Evolutionary conservation across 2,113 vertebrate genomes (phyloP).

Genomic region (Fulmarus glacialis): DNA sequence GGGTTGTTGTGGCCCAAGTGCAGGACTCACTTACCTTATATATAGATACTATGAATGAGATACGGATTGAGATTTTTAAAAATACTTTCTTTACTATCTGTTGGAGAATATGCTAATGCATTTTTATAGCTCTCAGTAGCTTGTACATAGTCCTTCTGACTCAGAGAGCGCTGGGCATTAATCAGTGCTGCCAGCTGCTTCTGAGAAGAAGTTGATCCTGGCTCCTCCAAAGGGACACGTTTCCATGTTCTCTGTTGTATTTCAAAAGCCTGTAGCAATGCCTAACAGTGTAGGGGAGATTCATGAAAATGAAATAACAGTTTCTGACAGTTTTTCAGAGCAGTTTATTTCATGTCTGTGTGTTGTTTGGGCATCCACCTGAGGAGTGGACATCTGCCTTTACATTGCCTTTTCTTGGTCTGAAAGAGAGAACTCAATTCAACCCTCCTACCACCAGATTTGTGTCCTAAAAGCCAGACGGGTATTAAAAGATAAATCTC

Average conservation of each 20-base stretch:
- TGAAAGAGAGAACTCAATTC: not conserved
- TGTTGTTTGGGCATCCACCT: not conserved
- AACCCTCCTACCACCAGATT: not conserved
- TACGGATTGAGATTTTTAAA: not conserved
- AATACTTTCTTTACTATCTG: constrained; percentile 35
- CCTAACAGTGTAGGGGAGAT: not conserved
- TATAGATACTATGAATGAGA: not conserved
- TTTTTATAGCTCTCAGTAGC: constrained; percentile 53
- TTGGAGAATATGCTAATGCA: constrained; percentile 37
- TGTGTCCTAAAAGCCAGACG: not conserved
- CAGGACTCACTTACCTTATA: not conserved
- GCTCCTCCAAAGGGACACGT: constrained; percentile 48
- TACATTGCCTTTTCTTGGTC: not conserved
- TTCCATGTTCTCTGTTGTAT: constrained; percentile 65
- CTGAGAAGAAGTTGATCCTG: constrained; percentile 58
- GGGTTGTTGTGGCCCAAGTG: too few species aligned
- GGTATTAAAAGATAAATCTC: not conserved
- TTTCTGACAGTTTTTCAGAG: not conserved
- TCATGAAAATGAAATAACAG: not conserved
- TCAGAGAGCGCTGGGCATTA: constrained; percentile 44
- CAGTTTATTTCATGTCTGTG: not conserved
- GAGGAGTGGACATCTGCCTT: not conserved
- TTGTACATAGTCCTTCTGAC: constrained; percentile 23
- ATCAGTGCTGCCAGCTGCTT: constrained; percentile 60
- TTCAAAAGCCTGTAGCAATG: constrained; percentile 52